Percentiles rank a stretch among this genome's conserved stretches.
Conservation (phyloP, 2,797 vertebrate genomes). For the Smutsia gigantea region DNA sequence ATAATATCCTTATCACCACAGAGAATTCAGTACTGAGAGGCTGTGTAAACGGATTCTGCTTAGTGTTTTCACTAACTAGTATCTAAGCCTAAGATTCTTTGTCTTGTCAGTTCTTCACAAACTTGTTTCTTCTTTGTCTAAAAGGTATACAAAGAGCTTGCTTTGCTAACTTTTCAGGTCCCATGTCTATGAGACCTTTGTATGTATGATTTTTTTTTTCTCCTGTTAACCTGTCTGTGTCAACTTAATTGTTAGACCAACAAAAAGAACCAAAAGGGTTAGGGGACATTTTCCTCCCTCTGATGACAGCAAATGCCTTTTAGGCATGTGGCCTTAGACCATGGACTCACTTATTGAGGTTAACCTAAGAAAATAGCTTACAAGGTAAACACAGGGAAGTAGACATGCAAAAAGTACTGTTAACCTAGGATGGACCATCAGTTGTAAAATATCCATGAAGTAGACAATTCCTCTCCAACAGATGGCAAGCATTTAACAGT, state of each 20-base stretch:
- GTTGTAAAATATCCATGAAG: neutral
- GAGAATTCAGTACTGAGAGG: neutral
- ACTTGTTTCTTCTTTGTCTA: neutral
- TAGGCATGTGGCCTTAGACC: neutral
- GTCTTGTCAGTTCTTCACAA: neutral
- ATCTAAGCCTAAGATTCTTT: neutral
- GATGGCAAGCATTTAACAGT: constrained; percentile 3
- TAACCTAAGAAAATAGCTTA: constrained; percentile 17
- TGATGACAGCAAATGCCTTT: neutral
- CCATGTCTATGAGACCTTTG: neutral
- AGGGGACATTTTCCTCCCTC: neutral
- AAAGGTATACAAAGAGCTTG: neutral
- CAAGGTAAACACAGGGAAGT: neutral
- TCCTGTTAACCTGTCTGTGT: neutral
- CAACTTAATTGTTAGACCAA: neutral
- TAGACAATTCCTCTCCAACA: neutral
- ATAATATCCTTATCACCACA: neutral
- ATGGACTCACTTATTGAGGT: neutral
- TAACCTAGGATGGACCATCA: neutral
- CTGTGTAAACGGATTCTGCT: neutral
- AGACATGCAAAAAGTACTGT: neutral
- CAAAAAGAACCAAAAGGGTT: neutral
- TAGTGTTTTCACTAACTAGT: neutral
- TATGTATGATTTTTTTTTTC: neutral
- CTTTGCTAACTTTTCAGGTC: neutral